phyloP scores from a whole-genome alignment of 2,113 vertebrate genomes.

The Centropus bengalensis region DNA sequence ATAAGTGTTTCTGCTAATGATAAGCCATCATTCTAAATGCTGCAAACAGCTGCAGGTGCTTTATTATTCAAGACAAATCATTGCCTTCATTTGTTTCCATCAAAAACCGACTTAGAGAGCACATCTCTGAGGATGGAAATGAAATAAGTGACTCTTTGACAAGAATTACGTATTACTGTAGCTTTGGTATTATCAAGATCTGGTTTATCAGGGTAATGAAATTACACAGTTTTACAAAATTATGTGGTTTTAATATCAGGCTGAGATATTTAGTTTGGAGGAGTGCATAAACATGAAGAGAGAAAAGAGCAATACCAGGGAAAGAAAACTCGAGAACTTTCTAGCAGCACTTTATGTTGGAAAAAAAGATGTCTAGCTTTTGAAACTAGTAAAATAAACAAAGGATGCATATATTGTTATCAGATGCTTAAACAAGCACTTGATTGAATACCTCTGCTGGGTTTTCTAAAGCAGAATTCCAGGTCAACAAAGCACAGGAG shows the following conservation, averaged over 20 bases:
- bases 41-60: conserved; percentile 62
- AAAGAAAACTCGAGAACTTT: rapidly evolving
- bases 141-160: conserved; percentile 36
- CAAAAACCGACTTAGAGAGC: conserved; percentile 24
- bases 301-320: not conserved
- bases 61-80: conserved; percentile 67
- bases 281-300: not conserved
- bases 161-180: conserved; percentile 27
- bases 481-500: not conserved
- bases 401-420: rapidly evolving
- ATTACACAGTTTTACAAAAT: not conserved
- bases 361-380: not conserved
- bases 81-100: conserved; percentile 47
- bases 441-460: not conserved
- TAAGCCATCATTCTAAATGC: conserved; percentile 22
- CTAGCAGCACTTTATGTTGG: not conserved
- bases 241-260: not conserved
- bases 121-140: conserved; percentile 43
- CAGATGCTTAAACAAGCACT: not conserved
- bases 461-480: not conserved
- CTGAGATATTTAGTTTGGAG: not conserved
- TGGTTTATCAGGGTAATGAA: conserved; percentile 15
- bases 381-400: not conserved
- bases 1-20: conserved; percentile 20
- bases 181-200: conserved; percentile 23